Conservation (phyloP, 37 sponge, comb jelly and placozoan species). For the Eunapius fragilis region DNA sequence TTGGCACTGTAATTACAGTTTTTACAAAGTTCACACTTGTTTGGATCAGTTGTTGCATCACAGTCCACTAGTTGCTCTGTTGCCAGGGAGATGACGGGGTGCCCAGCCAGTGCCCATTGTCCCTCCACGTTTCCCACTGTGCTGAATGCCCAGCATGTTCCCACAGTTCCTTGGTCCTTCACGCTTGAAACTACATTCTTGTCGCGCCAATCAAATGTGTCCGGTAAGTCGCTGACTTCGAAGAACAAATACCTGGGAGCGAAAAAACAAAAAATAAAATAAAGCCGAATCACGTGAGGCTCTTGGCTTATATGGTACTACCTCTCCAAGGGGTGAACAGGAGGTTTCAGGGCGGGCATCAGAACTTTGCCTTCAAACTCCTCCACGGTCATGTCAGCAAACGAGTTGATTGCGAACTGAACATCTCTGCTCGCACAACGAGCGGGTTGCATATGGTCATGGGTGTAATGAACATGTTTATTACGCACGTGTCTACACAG, state of each 20-base stretch:
- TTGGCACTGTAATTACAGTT: neutral
- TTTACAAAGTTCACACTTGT: conserved; percentile 18
- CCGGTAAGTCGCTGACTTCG: conserved; percentile 5
- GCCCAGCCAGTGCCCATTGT: conserved; percentile 74
- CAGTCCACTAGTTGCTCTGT: conserved; percentile 87
- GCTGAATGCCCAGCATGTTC: conserved; percentile 91
- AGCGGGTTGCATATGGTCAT: no score
- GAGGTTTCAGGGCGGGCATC: conserved; percentile 47
- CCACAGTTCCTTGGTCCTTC: conserved; percentile 81
- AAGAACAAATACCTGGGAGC: neutral
- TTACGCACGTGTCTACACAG: neutral
- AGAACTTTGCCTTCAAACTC: conserved; percentile 72
- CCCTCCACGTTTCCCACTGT: conserved; percentile 84
- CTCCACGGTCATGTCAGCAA: conserved; percentile 70
- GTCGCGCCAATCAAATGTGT: conserved; percentile 80
- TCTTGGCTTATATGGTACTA: neutral
- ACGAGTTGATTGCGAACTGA: conserved; percentile 67
- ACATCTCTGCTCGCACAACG: conserved; percentile 32
- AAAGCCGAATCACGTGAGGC: no score
- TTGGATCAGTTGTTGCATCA: conserved; percentile 74
- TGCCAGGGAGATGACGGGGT: conserved; percentile 50
- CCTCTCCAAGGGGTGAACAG: neutral
- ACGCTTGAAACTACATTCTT: conserved; percentile 65
- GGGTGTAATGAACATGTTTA: neutral
- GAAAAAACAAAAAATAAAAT: no score